Evolutionary conservation across 2,113 vertebrate species (phyloP), one percentile per base, ranked within the genome.

Genomic region (Chauna torquata): DNA sequence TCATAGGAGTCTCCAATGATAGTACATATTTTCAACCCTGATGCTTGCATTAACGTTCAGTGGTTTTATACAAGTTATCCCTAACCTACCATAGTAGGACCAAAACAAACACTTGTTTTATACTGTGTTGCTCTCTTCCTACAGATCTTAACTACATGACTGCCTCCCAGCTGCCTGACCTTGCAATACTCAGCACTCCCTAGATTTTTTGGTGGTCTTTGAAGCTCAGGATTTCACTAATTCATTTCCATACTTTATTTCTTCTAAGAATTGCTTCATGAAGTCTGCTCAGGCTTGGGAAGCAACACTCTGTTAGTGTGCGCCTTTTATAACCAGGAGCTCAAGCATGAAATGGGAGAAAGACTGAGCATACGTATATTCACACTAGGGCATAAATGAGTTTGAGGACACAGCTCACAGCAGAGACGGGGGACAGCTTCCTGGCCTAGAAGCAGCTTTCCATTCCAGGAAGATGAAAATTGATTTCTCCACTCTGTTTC

Each of bases 201-300:
- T 42, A 55, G 45, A 49, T 58, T 70, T 74, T 72, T 3, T 69
- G 54, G 36, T 1, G 1, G 52, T 69, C 84, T 90, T 78, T 86
- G 75, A 93, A 88, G 58, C 58, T 90, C 44, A 57, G 49, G 65
- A 77, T 83, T 92, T 93, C 68, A 80, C 40, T 61, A 88, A 90
- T 83, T 82, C 58, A 83, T 80, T 92, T 90, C 86, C 36, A 83
- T 12, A 44, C 81, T 79, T 94, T 86, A 71, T 64, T 95, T 95
- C 38, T 44, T 72, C 50, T 76, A 52, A 86, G 65, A 91, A 88
- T 38, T 88, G 80, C 80, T 75, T 86, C 6, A 1, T 55, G 47
- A 86, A 75, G 77, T 14, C 80, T 75, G 72, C 55, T 89, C 36
- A 82, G 47, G 32, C 65, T 79, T 11, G 1, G 38, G 69, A 69